Percentiles rank a stretch among this genome's conserved stretches.
These are phyloP conservation scores for Heliothis virescens DNA, from an alignment of 1,140 invertebrate species.

Conservation along the genomic window DNA sequence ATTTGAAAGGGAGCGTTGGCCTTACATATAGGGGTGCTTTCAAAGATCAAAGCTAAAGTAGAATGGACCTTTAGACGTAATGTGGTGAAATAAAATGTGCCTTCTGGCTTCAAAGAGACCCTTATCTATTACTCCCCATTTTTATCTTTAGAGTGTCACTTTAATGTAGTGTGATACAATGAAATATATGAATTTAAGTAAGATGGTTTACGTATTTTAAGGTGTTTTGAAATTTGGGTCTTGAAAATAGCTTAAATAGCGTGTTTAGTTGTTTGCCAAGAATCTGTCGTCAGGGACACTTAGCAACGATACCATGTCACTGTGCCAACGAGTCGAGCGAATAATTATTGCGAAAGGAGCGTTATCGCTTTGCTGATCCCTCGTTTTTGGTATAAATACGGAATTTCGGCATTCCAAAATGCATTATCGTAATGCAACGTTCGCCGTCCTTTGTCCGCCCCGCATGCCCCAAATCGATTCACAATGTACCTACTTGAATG, in stretches of 20 bases:
- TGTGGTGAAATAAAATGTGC: slow-evolving; percentile 45
- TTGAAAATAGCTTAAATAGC: slow-evolving; percentile 3
- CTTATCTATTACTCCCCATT: slow-evolving; percentile 12
- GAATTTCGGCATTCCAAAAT: slow-evolving; percentile 54
- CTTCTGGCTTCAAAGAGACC: slow-evolving; percentile 33
- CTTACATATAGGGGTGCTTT: slow-evolving; percentile 46
- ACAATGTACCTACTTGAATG: slow-evolving; percentile 49
- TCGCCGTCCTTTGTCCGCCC: slow-evolving; percentile 62
- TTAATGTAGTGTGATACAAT: slow-evolving; percentile 23
- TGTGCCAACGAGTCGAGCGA: not conserved
- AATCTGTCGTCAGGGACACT: slow-evolving; percentile 4
- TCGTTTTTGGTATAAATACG: slow-evolving; percentile 52
- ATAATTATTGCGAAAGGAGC: slow-evolving; percentile 21
- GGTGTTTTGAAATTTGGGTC: not conserved
- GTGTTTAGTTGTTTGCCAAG: slow-evolving; percentile 41
- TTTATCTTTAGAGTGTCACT: slow-evolving; percentile 19
- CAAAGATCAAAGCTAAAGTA: slow-evolving; percentile 52
- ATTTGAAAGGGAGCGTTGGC: slow-evolving; percentile 40
- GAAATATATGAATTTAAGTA: slow-evolving; percentile 25
- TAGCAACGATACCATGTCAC: not conserved
- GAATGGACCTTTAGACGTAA: slow-evolving; percentile 43
- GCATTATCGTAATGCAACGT: slow-evolving; percentile 67
- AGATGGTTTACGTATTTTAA: slow-evolving; percentile 7
- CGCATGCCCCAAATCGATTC: slow-evolving; percentile 58
- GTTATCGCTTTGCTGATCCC: slow-evolving; percentile 55